Conservation (phyloP, 2,888 invertebrate genomes). For the Rhodophaea formosa region DNA sequence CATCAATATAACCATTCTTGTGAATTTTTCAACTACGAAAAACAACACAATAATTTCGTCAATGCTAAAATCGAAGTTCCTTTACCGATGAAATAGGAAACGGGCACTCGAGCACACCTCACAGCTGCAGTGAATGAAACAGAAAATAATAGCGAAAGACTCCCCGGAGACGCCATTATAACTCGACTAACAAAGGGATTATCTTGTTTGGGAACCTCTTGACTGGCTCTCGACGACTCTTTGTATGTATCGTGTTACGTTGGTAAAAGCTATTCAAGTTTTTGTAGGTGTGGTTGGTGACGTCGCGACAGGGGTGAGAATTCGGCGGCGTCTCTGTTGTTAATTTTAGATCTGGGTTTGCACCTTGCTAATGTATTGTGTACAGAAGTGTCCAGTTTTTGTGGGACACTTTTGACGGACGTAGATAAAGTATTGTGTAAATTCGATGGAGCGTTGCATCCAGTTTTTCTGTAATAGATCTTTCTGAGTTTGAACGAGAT, state of each 20-base stretch:
- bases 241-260: conserved; percentile 71
- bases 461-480: conserved; percentile 5
- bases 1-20: too few species aligned
- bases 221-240: conserved; percentile 69
- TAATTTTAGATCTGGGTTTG: conserved; percentile 39
- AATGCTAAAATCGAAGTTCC: conserved; percentile 63
- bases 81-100: conserved; percentile 73
- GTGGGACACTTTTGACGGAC: too few species aligned
- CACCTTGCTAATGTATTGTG: conserved; percentile 49
- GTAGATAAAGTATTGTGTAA: conserved; percentile 37
- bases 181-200: conserved; percentile 74
- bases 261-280: conserved; percentile 63
- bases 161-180: conserved; percentile 69
- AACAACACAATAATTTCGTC: conserved; percentile 41
- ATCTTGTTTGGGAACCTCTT: conserved; percentile 80
- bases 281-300: conserved; percentile 69
- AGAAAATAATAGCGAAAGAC: conserved; percentile 66
- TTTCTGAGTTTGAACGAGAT: conserved; percentile 6
- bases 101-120: conserved; percentile 60
- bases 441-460: conserved; percentile 13
- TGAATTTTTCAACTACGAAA: too few species aligned
- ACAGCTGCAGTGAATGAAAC: conserved; percentile 68
- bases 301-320: conserved; percentile 58
- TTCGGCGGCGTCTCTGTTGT: conserved; percentile 46
- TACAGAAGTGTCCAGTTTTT: conserved; percentile 21